A percentile compares a stretch with the other conserved stretches of the same genome.
Conservation (phyloP, 2,888 invertebrate species). For the Unio delphinus region DNA sequence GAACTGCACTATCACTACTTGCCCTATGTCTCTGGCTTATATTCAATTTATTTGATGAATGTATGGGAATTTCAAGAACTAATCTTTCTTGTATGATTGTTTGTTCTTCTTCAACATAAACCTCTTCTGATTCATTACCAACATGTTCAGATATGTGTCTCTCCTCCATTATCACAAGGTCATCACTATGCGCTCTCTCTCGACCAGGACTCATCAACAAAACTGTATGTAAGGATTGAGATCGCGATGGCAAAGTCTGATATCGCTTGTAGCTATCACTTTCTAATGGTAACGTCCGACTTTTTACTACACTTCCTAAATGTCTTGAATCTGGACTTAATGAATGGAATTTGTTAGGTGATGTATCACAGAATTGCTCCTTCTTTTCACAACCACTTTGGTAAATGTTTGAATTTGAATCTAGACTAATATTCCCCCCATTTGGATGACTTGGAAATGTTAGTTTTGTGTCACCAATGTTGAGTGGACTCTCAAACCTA, state of each 20-base stretch:
- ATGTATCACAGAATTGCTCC: slow-evolving; percentile 5
- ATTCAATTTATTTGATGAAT: no score
- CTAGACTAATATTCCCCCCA: no score
- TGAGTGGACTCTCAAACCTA: no score
- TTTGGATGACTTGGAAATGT: no score
- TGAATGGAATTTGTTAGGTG: slow-evolving; percentile 13
- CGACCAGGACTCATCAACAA: not conserved
- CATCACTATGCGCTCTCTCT: slow-evolving; percentile 26
- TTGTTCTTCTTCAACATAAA: no score
- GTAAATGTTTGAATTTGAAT: no score
- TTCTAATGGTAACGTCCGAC: slow-evolving; percentile 49
- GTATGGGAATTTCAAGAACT: no score
- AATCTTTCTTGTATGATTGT: no score
- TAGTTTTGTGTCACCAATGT: no score
- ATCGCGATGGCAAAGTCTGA: slow-evolving; percentile 39
- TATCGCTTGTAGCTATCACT: slow-evolving; percentile 22
- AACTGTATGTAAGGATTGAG: slow-evolving; percentile 10
- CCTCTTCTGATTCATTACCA: not conserved
- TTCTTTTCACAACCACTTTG: no score
- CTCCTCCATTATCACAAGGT: slow-evolving; percentile 5
- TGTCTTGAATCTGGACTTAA: slow-evolving; percentile 17
- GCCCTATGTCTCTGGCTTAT: no score
- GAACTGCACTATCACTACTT: no score
- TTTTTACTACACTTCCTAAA: slow-evolving; percentile 22
- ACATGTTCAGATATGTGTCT: not conserved